phyloP scores from a whole-genome alignment of 2,888 invertebrate species.

The Rotaria socialis region DNA sequence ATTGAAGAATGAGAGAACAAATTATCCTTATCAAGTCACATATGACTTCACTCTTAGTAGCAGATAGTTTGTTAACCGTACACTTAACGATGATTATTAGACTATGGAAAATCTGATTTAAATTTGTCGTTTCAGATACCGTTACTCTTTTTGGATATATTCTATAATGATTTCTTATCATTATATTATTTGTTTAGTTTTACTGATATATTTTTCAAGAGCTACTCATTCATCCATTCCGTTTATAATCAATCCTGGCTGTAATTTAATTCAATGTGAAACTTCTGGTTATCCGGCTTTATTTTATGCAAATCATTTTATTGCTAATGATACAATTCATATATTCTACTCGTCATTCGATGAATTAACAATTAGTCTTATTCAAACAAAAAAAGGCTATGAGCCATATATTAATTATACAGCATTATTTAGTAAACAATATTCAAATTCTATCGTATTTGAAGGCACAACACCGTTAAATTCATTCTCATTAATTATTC shows the following conservation, averaged over 20 bases:
- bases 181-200: neutral
- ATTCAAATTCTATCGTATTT: neutral
- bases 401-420: neutral
- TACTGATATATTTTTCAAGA: neutral
- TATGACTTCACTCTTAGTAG: too few relatives aligned
- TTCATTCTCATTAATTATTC: neutral
- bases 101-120: too few relatives aligned
- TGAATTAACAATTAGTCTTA: slow-evolving; percentile 25
- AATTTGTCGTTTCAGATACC: too few relatives aligned
- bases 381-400: slow-evolving; percentile 17
- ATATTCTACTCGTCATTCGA: neutral
- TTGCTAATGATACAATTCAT: neutral
- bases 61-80: too few relatives aligned
- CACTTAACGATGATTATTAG: too few relatives aligned
- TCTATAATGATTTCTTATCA: neutral
- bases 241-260: neutral
- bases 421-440: neutral
- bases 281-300: neutral
- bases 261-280: neutral
- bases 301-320: neutral
- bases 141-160: neutral
- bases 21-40: too few relatives aligned
- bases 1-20: too few relatives aligned
- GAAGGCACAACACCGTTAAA: neutral
- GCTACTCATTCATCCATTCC: neutral